phyloP scores from a whole-genome alignment of 1,140 invertebrate genomes.

The Lerema accius region DNA sequence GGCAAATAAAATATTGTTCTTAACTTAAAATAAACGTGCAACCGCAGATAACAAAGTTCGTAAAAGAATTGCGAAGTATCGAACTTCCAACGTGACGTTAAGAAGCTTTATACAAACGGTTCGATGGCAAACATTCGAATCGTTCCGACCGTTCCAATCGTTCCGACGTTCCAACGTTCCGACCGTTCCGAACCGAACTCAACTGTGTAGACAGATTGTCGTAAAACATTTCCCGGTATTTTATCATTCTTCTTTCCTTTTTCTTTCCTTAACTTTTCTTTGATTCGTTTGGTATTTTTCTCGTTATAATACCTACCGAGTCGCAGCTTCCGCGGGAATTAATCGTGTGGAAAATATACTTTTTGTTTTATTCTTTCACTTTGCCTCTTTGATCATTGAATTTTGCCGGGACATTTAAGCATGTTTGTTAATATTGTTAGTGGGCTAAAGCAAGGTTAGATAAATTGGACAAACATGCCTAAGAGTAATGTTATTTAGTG shows the following conservation, averaged over 20 bases:
- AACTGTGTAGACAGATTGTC: constrained; percentile 13
- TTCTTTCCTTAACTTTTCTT: constrained; percentile 17
- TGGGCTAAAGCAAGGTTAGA: too few relatives aligned
- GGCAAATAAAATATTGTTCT: background rate
- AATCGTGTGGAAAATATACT: constrained; percentile 2
- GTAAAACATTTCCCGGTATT: constrained; percentile 17
- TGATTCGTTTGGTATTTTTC: constrained; percentile 3
- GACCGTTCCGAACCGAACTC: constrained; percentile 8
- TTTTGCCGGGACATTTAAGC: background rate
- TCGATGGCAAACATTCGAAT: constrained; percentile 4
- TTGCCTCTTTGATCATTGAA: background rate
- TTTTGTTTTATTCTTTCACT: background rate
- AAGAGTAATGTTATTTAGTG: too few relatives aligned
- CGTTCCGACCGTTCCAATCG: constrained; percentile 1
- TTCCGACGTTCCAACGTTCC: constrained; percentile 3
- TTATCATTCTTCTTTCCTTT: constrained; percentile 7
- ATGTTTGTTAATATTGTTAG: background rate
- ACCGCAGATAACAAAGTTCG: background rate
- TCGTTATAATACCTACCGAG: background rate
- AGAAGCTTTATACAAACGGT: constrained; percentile 1
- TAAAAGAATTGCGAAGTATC: background rate
- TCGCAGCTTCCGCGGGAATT: background rate
- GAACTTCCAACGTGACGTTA: background rate
- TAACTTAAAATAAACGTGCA: background rate
- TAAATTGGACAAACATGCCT: too few relatives aligned